phyloP scores from a whole-genome alignment of 2,113 vertebrate species.

The Pogonocichla stellata region DNA sequence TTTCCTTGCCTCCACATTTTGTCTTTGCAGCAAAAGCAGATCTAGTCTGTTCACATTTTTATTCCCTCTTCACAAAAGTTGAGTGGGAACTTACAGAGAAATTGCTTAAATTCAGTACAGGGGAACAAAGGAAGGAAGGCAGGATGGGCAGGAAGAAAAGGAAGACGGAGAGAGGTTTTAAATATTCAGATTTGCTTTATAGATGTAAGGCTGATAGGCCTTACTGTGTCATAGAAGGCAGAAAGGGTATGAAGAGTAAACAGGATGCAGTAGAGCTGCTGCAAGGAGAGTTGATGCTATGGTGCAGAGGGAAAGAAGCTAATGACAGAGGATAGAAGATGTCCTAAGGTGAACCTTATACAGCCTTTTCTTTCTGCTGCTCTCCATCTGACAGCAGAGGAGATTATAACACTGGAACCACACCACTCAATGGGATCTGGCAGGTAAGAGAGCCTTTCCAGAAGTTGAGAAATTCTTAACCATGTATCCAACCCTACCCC shows the following conservation, averaged over 20 bases:
- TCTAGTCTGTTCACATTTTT: background rate
- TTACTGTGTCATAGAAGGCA: background rate
- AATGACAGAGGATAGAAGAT: background rate
- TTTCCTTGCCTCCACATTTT: background rate
- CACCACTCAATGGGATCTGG: background rate
- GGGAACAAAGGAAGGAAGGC: background rate
- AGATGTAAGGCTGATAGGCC: background rate
- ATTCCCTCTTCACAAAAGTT: background rate
- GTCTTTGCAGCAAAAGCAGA: background rate
- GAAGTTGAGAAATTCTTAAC: background rate
- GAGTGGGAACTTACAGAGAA: background rate
- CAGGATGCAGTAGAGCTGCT: background rate
- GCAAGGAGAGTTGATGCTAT: background rate
- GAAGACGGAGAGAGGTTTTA: background rate
- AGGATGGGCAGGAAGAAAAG: background rate
- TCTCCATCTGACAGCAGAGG: background rate
- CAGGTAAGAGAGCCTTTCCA: background rate
- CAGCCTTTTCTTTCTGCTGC: background rate
- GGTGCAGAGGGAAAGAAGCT: background rate
- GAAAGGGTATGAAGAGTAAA: background rate
- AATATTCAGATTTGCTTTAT: background rate
- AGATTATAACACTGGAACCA: background rate
- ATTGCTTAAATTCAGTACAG: background rate
- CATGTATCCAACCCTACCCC: background rate
- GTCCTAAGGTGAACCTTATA: background rate